These are phyloP conservation scores for Drymodes brunneopygia DNA, from an alignment of 2,113 vertebrate species.

Conservation along the genomic window DNA sequence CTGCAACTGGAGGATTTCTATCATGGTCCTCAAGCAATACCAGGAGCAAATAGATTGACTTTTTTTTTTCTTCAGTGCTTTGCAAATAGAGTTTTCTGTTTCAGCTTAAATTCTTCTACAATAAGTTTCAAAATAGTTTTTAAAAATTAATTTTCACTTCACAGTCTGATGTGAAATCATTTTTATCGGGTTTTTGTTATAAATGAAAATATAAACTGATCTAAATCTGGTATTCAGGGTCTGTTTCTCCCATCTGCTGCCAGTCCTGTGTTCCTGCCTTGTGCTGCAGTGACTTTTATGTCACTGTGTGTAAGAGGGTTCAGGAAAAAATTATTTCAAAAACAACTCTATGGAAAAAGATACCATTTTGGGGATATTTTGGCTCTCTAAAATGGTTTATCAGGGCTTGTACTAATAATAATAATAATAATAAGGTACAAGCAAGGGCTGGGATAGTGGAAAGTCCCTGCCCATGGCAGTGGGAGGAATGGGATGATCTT, in stretches of 20 bases:
- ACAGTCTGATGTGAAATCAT: background rate
- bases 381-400: background rate
- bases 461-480: background rate
- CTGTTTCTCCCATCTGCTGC: background rate
- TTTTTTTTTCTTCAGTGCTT: background rate
- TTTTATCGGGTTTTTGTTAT: background rate
- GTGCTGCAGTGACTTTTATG: background rate
- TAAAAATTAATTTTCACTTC: background rate
- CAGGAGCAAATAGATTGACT: background rate
- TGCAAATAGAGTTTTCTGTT: background rate
- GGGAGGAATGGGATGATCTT: fast-evolving
- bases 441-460: background rate
- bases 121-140: background rate
- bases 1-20: background rate
- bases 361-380: background rate
- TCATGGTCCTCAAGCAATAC: background rate
- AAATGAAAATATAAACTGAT: background rate
- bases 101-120: background rate
- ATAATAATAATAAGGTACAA: background rate
- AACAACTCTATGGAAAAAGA: background rate
- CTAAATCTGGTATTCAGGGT: background rate
- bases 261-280: background rate
- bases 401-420: background rate
- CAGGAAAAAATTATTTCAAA: background rate
- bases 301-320: background rate